Evolutionary conservation across 1,140 invertebrate genomes (phyloP).

Genomic region (Drosophila sulfurigaster): DNA sequence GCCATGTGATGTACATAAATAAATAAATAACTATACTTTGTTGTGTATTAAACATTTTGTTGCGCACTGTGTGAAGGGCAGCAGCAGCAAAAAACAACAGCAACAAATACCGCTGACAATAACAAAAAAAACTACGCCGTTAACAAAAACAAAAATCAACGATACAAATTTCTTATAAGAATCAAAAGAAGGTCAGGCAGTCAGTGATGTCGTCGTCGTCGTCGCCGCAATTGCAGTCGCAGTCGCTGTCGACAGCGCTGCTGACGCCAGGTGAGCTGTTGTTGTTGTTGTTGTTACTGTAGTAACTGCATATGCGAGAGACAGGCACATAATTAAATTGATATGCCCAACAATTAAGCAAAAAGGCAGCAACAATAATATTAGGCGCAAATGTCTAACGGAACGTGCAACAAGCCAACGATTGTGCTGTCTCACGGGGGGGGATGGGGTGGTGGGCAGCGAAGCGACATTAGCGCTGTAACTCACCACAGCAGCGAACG

Average conservation of each 20-base stretch:
- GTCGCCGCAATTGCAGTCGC: neutral
- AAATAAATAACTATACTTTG: neutral
- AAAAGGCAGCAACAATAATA: slow-evolving; percentile 28
- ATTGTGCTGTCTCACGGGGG: neutral
- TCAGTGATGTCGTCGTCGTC: slow-evolving; percentile 7
- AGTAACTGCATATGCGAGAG: slow-evolving; percentile 40
- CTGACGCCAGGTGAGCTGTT: slow-evolving; percentile 37
- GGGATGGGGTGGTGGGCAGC: slow-evolving; percentile 4
- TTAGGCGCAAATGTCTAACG: slow-evolving; percentile 46
- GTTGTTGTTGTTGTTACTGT: neutral
- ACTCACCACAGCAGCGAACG: slow-evolving; percentile 44
- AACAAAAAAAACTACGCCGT: slow-evolving; percentile 52
- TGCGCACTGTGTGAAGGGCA: slow-evolving; percentile 39
- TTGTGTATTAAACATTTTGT: slow-evolving; percentile 24
- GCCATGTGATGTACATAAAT: slow-evolving; percentile 23
- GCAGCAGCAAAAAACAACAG: neutral
- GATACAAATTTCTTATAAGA: slow-evolving; percentile 44
- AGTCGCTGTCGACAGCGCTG: slow-evolving; percentile 3
- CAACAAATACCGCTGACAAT: slow-evolving; percentile 22
- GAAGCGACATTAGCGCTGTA: slow-evolving; percentile 19
- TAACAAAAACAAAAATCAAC: slow-evolving; percentile 45
- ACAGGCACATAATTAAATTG: slow-evolving; percentile 49
- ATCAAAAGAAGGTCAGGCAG: slow-evolving; percentile 54
- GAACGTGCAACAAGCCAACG: slow-evolving; percentile 49
- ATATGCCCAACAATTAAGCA: slow-evolving; percentile 49